Base-by-base conservation (phyloP, 1,140 invertebrate species). In the Lethrus apterus region DNA sequence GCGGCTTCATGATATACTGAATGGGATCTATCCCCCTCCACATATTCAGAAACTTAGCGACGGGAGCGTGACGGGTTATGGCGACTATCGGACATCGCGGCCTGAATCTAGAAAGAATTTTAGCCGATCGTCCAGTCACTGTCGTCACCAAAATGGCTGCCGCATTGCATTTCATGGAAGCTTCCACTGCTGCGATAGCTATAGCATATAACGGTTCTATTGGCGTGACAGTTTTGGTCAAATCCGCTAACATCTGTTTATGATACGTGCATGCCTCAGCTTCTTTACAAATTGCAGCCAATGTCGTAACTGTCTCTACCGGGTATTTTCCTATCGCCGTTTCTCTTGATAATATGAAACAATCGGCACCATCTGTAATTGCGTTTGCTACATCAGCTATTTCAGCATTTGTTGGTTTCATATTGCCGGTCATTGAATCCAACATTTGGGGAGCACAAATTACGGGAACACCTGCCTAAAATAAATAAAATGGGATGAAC, bases 101-200 rank as follows among this genome's bases (percentile, higher is more conserved):
- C 45, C 81, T 71, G 64, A 87, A 93, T 50, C 84, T 86, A 1
- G 89, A 79, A 26, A 92, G 73, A 20, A 87, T 60, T 58, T 81
- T 77, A 1, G 86, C 85, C 1, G 83, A 81, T 43, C 77, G 75
- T 36, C 91, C 91, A 2, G 85, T 84, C 0, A 86, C 89, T 18
- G 91, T 93, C 10, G 91, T 74, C 17, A 89, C 80, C 31, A 94
- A 80, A 44, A 94, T 93, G 1, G 86, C 87, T 3, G 80, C 76
- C 0, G 90, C 89, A 57, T 83, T 74, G 45, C 77, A 78, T 56
- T 88, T 83, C 50, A 85, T 76, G 0, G 89, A 85, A 3, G 88
- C 85, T 54, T 90, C 78, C 0, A 91, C 86, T 18, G 85, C 84
- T 4, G 88, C 85, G 51, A 94, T 80, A 2, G 84, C 86, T 29